Evolutionary conservation across 2,888 invertebrate genomes (phyloP), one percentile per base, ranked within the genome.

Genomic region (Unio delphinus): DNA sequence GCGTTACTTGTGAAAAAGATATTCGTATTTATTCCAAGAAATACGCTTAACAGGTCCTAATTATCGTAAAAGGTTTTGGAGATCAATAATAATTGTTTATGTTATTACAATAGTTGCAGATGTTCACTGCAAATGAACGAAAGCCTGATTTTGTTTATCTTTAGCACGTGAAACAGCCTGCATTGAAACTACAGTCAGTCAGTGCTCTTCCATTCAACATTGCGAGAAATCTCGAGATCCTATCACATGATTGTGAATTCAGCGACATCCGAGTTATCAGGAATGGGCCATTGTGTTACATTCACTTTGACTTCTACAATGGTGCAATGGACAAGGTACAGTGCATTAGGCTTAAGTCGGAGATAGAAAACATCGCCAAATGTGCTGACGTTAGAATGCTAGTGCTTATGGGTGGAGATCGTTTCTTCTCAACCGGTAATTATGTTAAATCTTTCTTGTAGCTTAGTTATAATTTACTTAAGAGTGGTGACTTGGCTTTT

Each of bases 251-350:
- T n/a, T 71, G 74, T 62, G 54, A 45, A 20, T 55, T 68, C 34
- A 59, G 69, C 23, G 72, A 75, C 56, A 59, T 75, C 4, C 18
- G 20, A 5, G 60, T 69, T 1, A 23, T 60, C 3, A 60, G 23
- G n/a, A 17, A 59, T 17, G 70, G 67, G 8, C 62, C 30, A 28
- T 56, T 73, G 26, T 70, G 69, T 18, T 70, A 67, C 34, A 67
- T 75, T 7, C 59, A 70, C 54, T 75, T 75, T 58, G 73, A 73
- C 56, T 75, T 75, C 55, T 75, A 75, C 55, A 75, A 75, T 62
- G 75, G 75, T 0, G 75, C 75, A 5, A 75, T 75, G 73, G 68
- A 66, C 56, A 66, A 30, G 2, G 26, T 64, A 18, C 75, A 75
- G 61, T 72, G 68, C 3, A 55, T 55, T 8, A 62, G 70, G 18